A percentile compares a stretch with the other conserved stretches of the same genome.
These are phyloP conservation scores for Bacillus rossius DNA, from an alignment of 1,140 invertebrate genomes.

Conservation along the genomic window DNA sequence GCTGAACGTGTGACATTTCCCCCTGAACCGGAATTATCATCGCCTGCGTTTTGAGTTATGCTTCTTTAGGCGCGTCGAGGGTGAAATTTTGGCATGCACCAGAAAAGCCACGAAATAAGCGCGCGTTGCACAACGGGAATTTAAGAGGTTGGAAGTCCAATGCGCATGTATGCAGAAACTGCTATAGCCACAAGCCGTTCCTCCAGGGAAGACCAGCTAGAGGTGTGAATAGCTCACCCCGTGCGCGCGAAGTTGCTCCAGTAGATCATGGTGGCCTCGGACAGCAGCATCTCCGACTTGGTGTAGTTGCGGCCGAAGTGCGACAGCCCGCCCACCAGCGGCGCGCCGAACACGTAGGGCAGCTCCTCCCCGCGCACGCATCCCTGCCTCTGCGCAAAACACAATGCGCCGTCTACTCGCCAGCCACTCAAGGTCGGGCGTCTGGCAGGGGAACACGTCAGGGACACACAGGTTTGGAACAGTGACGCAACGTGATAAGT, in stretches of 20 bases:
- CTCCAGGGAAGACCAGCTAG: not conserved
- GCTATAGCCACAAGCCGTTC: too few species aligned
- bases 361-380: conserved; percentile 91
- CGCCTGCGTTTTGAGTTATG: too few species aligned
- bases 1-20: too few species aligned
- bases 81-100: too few species aligned
- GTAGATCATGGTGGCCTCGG: conserved; percentile 90
- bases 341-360: conserved; percentile 83
- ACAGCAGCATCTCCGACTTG: conserved; percentile 78
- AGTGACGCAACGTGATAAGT: not conserved
- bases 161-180: too few species aligned
- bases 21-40: too few species aligned
- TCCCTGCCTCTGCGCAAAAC: conserved; percentile 59
- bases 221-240: conserved; percentile 66
- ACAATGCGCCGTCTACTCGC: not conserved
- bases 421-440: too few species aligned
- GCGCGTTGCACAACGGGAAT: too few species aligned
- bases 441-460: too few species aligned
- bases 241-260: conserved; percentile 96
- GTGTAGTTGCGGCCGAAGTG: conserved; percentile 87
- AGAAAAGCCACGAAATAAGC: too few species aligned
- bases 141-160: too few species aligned
- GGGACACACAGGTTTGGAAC: not conserved
- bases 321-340: conserved; percentile 66
- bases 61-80: too few species aligned